A percentile compares a stretch with the other conserved stretches of the same genome.
Evolutionary conservation across 2,888 invertebrate species (phyloP).

Genomic region (Graphium colonna): DNA sequence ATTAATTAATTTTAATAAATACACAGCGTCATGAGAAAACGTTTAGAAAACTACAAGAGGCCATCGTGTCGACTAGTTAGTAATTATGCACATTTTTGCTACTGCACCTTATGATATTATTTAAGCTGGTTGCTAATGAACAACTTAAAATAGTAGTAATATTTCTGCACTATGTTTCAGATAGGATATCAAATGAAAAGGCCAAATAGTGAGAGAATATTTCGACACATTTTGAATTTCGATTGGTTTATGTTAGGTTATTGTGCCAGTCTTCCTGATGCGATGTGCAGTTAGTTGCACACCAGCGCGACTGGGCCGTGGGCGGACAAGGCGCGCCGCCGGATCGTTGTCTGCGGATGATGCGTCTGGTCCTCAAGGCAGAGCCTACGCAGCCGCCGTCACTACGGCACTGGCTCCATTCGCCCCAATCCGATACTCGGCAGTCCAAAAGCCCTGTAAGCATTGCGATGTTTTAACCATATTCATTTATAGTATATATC

Average conservation of each 20-base stretch:
- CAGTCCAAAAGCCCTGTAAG: slow-evolving; percentile 85
- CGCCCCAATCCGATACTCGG: slow-evolving; percentile 91
- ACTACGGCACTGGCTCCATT: slow-evolving; percentile 92
- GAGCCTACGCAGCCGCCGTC: slow-evolving; percentile 95
- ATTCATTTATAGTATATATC: no score
- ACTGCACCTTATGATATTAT: no score
- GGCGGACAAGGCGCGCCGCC: slow-evolving; percentile 92
- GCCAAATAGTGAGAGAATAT: no score
- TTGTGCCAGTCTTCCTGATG: slow-evolving; percentile 59
- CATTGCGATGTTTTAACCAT: no score
- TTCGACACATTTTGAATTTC: no score
- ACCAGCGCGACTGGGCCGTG: slow-evolving; percentile 92
- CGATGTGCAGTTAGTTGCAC: slow-evolving; percentile 83
- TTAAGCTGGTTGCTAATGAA: no score
- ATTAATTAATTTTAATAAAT: no score
- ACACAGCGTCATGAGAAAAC: no score
- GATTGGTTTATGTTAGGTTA: slow-evolving; percentile 71
- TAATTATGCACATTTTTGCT: no score
- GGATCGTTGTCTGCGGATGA: slow-evolving; percentile 87
- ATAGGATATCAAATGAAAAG: neutral
- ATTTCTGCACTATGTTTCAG: slow-evolving; percentile 1
- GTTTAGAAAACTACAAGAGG: no score
- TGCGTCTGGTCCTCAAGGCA: slow-evolving; percentile 88
- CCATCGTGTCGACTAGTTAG: no score
- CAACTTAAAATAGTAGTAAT: slow-evolving; percentile 17